Base-by-base conservation (phyloP, 2,888 invertebrate genomes). In the Cosmopolites sordidus region DNA sequence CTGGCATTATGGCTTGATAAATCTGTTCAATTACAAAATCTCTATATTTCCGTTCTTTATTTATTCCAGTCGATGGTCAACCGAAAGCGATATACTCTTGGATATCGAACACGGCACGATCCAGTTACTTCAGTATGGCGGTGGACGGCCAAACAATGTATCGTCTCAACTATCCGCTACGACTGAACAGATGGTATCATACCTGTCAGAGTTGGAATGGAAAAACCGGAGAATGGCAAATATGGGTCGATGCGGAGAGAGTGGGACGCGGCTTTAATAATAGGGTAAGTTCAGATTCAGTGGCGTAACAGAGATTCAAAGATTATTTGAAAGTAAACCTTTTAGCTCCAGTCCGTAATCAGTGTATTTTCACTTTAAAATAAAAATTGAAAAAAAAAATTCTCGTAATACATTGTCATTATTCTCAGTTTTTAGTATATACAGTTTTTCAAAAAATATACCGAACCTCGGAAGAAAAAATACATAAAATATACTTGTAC, bases 171-270 rank as follows among this genome's bases (percentile, higher is more conserved):
- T 85, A 84, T 71, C 85, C 85, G 43, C 69, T 85, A 58, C 77
- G 82, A 61, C 75, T 83, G 67, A 82, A 83, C 70, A 79, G 80
- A 71, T 91, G 90, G 90, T 90, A 90, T 76, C 91, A 91, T 73
- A 84, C 87, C 45, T 91, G 91, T 67, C 86, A 88, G 65, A 90
- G 90, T 48, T 91, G 91, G 91, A 91, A 90, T 71, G 90, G 90
- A 14, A 86, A 85, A 69, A 89, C 90, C 5, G 91, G 91, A 43
- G 91, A 91, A 74, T 91, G 91, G 91, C 91, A 91, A 75, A 82
- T 90, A 62, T 91, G 91, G 90, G 83, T 91, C 58, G 89, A 89
- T 70, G 85, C 85, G 15, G 91, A 91, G 72, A 79, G 91, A 60
- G 89, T 91, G 45, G 90, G 90, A 60, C 81, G 91, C 67, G 91